These are phyloP conservation scores for Cosmorhoe ocellata DNA, from an alignment of 2,888 invertebrate genomes.

Conservation along the genomic window DNA sequence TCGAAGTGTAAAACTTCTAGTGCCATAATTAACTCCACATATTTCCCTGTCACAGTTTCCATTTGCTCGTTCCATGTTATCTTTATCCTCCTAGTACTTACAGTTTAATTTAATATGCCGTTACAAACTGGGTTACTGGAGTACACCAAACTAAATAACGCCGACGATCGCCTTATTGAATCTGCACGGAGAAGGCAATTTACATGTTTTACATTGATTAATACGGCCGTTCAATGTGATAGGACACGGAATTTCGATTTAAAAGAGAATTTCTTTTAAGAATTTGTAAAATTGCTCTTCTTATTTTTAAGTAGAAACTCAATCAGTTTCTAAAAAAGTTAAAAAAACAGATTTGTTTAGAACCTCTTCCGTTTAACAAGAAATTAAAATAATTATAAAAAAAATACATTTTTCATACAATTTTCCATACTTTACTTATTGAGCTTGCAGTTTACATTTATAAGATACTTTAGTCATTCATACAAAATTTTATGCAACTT, in stretches of 20 bases:
- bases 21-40: constrained; percentile 27
- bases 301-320: not conserved
- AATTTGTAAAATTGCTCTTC: not conserved
- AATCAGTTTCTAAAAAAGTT: no score
- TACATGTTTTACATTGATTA: constrained; percentile 31
- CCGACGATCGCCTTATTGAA: constrained; percentile 35
- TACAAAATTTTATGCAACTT: no score
- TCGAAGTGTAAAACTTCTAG: not conserved
- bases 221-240: constrained; percentile 21
- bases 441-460: no score
- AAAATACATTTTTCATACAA: no score
- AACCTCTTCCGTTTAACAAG: no score
- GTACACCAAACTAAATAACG: constrained; percentile 42
- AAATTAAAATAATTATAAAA: no score
- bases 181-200: constrained; percentile 24
- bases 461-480: no score
- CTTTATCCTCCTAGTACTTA: constrained; percentile 64
- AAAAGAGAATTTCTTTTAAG: not conserved
- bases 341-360: no score
- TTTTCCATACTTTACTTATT: no score
- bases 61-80: constrained; percentile 63
- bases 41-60: constrained; percentile 45
- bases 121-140: constrained; percentile 59
- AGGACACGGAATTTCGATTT: constrained; percentile 7
- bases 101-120: constrained; percentile 69